Conservation (phyloP, 2,888 invertebrate species). For the Caenorhabditis panamensis region DNA sequence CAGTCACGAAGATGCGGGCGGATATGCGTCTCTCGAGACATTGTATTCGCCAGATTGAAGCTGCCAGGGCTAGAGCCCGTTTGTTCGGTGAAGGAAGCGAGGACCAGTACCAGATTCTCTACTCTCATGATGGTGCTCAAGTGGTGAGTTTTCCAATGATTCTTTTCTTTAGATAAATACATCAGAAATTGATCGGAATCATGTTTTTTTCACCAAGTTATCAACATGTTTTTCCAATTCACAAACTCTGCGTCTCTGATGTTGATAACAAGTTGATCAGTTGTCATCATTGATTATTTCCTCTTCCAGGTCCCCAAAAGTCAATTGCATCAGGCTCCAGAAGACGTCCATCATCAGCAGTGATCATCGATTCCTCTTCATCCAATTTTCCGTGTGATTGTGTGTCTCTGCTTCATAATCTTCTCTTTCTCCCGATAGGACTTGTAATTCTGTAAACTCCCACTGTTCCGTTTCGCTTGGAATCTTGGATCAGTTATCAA, state of each 20-base stretch:
- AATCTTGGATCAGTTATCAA: too few relatives aligned
- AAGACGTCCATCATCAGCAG: neutral
- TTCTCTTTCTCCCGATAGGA: neutral
- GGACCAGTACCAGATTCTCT: slow-evolving; percentile 38
- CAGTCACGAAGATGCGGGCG: slow-evolving; percentile 38
- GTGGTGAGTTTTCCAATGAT: slow-evolving; percentile 34
- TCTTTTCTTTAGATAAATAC: neutral
- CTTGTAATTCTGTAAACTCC: neutral
- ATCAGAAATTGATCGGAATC: neutral
- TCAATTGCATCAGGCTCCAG: neutral
- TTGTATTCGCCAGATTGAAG: slow-evolving; percentile 57
- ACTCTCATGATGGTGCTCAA: slow-evolving; percentile 47
- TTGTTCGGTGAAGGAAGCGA: slow-evolving; percentile 53
- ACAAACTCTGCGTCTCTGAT: neutral
- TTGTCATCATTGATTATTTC: neutral
- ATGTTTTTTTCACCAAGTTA: neutral
- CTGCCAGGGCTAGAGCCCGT: slow-evolving; percentile 54
- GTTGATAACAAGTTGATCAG: neutral
- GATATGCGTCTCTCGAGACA: slow-evolving; percentile 52
- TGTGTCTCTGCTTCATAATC: slow-evolving; percentile 5
- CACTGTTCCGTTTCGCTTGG: too few relatives aligned
- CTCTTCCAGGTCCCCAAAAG: neutral
- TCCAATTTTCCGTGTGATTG: neutral
- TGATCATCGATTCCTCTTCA: neutral
- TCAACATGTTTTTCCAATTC: neutral